Evolutionary conservation across 1,140 invertebrate genomes (phyloP).

Genomic region (Caenorhabditis elegans): WBcel235 BX284605.5:8621001-8621500

Average conservation of each 20-base stretch:
- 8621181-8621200: slow-evolving; percentile 20
- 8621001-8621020: too few species aligned
- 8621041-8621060: background rate
- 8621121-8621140: slow-evolving; percentile 2
- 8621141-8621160: background rate
- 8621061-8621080: background rate
- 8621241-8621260: slow-evolving; percentile 22
- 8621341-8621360: background rate
- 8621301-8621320: background rate
- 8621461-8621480: background rate
- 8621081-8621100: slow-evolving; percentile 5
- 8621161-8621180: background rate
- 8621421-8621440: slow-evolving; percentile 1
- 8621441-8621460: slow-evolving; percentile 22
- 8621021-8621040: background rate
- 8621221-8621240: background rate
- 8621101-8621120: background rate
- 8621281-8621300: slow-evolving; percentile 3
- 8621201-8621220: background rate
- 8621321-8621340: background rate
- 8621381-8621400: slow-evolving; percentile 4
- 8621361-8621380: slow-evolving; percentile 12
- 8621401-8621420: slow-evolving; percentile 31
- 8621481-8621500: background rate
- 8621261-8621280: background rate